These are phyloP conservation scores for Psylliodes chrysocephalus DNA, from an alignment of 2,888 invertebrate species.

Conservation along the genomic window DNA sequence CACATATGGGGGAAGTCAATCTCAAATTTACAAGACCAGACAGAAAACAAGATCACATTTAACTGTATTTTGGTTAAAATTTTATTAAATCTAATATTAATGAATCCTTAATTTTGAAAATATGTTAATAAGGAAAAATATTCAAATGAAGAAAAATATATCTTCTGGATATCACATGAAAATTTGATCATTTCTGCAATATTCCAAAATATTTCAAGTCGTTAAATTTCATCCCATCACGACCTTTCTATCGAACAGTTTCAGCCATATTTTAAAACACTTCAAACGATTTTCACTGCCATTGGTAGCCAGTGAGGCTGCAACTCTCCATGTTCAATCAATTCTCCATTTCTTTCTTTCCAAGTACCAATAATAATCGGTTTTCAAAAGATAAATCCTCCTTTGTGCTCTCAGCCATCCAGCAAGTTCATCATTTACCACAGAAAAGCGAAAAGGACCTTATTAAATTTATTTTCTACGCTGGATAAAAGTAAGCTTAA, in stretches of 20 bases:
- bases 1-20: too few species aligned
- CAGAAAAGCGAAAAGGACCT: conserved; percentile 29
- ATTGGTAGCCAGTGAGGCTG: conserved; percentile 43
- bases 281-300: conserved; percentile 48
- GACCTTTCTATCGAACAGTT: not conserved
- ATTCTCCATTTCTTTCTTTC: conserved; percentile 19
- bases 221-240: not conserved
- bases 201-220: not conserved
- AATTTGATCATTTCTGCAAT: not conserved
- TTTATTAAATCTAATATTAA: too few species aligned
- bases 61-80: too few species aligned
- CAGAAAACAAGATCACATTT: too few species aligned
- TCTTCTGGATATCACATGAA: too few species aligned
- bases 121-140: too few species aligned
- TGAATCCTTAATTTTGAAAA: too few species aligned
- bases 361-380: conserved; percentile 54
- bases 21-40: too few species aligned
- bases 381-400: conserved; percentile 54
- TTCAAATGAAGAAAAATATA: too few species aligned
- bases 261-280: conserved; percentile 33
- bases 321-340: conserved; percentile 27
- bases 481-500: conserved; percentile 32
- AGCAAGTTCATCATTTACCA: conserved; percentile 39
- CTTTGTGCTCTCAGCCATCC: conserved; percentile 43
- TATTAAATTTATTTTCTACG: conserved; percentile 42